Percentiles rank a stretch among this genome's conserved stretches.
These are phyloP conservation scores for Narcine bancroftii DNA, from an alignment of 2,113 vertebrate genomes.

Conservation along the genomic window DNA sequence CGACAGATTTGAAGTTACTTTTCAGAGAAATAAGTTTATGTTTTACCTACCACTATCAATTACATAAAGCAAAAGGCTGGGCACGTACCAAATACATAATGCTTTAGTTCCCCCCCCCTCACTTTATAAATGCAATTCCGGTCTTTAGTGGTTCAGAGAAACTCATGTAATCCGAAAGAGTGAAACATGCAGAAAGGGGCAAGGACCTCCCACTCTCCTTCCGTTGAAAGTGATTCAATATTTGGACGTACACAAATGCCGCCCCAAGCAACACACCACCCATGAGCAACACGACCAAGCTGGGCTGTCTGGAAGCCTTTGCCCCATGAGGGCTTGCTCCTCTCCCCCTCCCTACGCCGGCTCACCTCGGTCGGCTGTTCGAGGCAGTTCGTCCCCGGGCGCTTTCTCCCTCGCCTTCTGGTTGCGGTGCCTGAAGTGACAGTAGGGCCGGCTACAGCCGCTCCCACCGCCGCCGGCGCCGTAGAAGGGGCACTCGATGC, in stretches of 20 bases:
- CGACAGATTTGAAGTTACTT: not conserved
- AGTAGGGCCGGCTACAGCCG: constrained; percentile 71
- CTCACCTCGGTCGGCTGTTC: constrained; percentile 31
- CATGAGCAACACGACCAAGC: not conserved
- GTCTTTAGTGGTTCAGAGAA: not conserved
- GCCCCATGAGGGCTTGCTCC: too few species aligned
- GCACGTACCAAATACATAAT: not conserved
- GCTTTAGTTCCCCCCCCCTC: not conserved
- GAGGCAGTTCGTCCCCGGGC: not conserved
- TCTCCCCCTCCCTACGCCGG: not conserved
- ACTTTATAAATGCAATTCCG: not conserved
- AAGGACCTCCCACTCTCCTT: not conserved
- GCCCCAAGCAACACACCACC: not conserved
- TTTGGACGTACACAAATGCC: not conserved
- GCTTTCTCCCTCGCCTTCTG: not conserved
- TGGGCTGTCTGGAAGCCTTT: not conserved
- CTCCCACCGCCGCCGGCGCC: constrained; percentile 46
- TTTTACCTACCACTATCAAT: not conserved
- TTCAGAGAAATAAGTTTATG: not conserved
- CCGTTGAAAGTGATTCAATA: not conserved
- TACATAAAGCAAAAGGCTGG: not conserved
- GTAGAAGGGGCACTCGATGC: constrained; percentile 82
- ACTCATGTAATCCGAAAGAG: not conserved
- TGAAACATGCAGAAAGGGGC: not conserved
- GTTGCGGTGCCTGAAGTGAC: constrained; percentile 81